These are phyloP conservation scores for Polyommatus iphigenia DNA, from an alignment of 2,888 invertebrate species.

Conservation along the genomic window DNA sequence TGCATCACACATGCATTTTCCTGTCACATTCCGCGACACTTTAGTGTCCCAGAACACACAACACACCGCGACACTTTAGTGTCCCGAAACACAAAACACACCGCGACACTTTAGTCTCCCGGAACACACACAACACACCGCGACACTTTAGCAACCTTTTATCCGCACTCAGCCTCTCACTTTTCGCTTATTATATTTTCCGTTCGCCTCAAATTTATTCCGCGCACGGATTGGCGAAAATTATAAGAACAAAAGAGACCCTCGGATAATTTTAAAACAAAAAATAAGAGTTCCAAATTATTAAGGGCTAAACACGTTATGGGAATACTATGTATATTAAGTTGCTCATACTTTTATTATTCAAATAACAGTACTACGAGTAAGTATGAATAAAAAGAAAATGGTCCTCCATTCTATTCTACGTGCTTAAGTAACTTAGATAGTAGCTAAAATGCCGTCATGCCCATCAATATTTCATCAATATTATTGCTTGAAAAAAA, in stretches of 20 bases:
- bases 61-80: neutral
- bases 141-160: constrained; percentile 1
- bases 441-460: too few relatives aligned
- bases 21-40: neutral
- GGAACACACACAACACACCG: neutral
- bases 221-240: constrained; percentile 3
- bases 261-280: constrained; percentile 11
- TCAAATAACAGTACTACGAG: neutral
- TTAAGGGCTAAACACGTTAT: neutral
- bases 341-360: constrained; percentile 4
- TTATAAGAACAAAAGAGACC: constrained; percentile 25
- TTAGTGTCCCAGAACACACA: neutral
- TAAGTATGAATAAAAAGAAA: neutral
- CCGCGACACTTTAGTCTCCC: neutral
- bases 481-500: too few relatives aligned
- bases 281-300: constrained; percentile 7
- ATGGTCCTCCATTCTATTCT: neutral
- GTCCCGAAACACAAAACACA: too few relatives aligned
- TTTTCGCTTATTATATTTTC: constrained; percentile 22
- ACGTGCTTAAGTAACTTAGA: too few relatives aligned
- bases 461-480: too few relatives aligned
- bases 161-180: constrained; percentile 22
- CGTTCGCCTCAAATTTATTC: constrained; percentile 16
- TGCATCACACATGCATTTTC: neutral
- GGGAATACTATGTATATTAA: neutral